Evolutionary conservation across 2,113 vertebrate genomes (phyloP).

Genomic region (Erythrolamprus reginae): DNA sequence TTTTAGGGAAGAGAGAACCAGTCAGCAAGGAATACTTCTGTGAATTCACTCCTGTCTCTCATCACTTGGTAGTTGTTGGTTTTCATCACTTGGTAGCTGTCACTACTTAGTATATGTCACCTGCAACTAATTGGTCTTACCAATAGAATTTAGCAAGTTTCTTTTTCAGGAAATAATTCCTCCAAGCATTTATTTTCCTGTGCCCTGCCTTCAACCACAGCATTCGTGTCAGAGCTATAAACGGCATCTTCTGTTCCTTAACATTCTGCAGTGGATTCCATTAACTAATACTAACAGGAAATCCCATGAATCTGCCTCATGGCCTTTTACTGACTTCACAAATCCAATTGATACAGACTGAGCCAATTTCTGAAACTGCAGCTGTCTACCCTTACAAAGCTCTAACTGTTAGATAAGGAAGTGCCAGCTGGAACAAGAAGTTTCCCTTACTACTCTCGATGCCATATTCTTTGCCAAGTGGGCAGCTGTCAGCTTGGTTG

Average conservation of each 20-base stretch:
- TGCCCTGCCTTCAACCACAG: slow-evolving; percentile 44
- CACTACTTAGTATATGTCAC: accelerated
- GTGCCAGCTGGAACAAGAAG: slow-evolving; percentile 84
- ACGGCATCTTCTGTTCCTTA: slow-evolving; percentile 52
- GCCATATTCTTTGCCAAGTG: slow-evolving; percentile 74
- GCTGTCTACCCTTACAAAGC: slow-evolving; percentile 87
- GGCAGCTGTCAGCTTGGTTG: slow-evolving; percentile 82
- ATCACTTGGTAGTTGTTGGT: neutral
- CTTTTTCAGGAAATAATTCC: neutral
- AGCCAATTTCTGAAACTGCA: slow-evolving; percentile 74
- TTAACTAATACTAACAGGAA: slow-evolving; percentile 75
- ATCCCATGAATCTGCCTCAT: slow-evolving; percentile 73
- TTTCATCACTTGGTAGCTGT: neutral
- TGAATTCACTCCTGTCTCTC: neutral
- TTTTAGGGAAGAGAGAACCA: neutral
- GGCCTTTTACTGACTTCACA: slow-evolving; percentile 75
- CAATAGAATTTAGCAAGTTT: neutral
- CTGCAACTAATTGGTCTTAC: neutral
- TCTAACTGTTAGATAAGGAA: slow-evolving; percentile 80
- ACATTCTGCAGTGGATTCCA: slow-evolving; percentile 60
- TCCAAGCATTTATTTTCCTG: slow-evolving; percentile 30
- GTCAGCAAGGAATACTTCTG: neutral
- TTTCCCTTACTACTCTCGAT: slow-evolving; percentile 78
- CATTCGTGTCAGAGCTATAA: slow-evolving; percentile 8
- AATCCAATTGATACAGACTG: slow-evolving; percentile 75